A percentile compares a stretch with the other conserved stretches of the same genome.
Conservation (phyloP, 2,797 vertebrate genomes). For the Xiphorhynchus erythropygius region DNA sequence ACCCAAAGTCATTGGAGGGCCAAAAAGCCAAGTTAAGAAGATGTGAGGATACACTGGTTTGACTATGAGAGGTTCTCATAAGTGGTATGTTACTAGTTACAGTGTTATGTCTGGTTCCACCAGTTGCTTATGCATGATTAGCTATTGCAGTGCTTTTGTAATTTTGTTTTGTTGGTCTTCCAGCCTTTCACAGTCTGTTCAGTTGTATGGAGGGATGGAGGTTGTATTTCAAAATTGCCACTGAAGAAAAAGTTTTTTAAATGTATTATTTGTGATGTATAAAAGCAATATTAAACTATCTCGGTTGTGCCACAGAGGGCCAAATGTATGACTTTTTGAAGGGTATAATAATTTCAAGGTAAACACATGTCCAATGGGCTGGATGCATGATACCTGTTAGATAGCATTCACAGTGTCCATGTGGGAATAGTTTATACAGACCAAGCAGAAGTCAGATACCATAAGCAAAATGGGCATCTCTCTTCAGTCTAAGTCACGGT, state of each 20-base stretch:
- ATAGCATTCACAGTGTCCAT: not conserved
- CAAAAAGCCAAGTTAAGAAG: slow-evolving; percentile 24
- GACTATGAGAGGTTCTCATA: not conserved
- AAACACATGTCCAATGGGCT: not conserved
- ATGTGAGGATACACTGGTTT: not conserved
- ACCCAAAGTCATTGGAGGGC: not conserved
- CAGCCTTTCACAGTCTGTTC: slow-evolving; percentile 59
- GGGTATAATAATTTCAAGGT: not conserved
- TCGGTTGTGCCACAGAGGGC: not conserved
- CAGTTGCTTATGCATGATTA: slow-evolving; percentile 25
- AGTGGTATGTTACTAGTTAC: not conserved
- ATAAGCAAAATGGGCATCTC: not conserved
- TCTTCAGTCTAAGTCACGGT: not conserved
- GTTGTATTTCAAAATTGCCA: slow-evolving; percentile 45
- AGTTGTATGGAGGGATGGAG: slow-evolving; percentile 48
- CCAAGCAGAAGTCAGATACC: not conserved
- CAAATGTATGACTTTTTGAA: not conserved
- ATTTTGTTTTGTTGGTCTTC: slow-evolving; percentile 67
- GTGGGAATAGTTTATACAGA: not conserved
- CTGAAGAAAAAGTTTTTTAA: slow-evolving; percentile 40
- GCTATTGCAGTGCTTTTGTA: slow-evolving; percentile 48
- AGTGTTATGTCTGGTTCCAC: slow-evolving; percentile 40
- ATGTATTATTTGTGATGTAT: slow-evolving; percentile 9
- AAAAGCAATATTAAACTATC: not conserved
- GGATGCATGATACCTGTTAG: not conserved